Conservation (phyloP, 2,888 invertebrate genomes). For the Eristalis intricaria region DNA sequence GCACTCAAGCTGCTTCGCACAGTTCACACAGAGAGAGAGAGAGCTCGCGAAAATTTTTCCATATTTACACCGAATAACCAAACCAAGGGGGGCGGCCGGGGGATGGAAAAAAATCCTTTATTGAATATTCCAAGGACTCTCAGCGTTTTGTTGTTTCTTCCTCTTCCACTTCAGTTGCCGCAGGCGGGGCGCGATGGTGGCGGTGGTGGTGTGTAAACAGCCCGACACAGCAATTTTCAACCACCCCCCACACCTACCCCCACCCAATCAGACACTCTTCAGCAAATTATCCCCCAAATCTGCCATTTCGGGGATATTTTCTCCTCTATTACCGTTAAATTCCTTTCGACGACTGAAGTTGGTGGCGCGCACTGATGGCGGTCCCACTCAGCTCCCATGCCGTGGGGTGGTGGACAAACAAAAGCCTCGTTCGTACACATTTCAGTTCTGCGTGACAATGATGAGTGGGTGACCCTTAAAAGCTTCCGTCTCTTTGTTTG, state of each 20-base stretch:
- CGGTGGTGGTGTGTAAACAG: conserved; percentile 46
- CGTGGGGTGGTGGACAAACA: conserved; percentile 40
- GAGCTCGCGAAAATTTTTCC: conserved; percentile 60
- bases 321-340: conserved; percentile 65
- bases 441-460: conserved; percentile 62
- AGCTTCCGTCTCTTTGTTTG: conserved; percentile 50
- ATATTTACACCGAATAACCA: conserved; percentile 45
- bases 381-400: neutral
- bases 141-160: conserved; percentile 19
- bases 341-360: neutral
- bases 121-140: conserved; percentile 68
- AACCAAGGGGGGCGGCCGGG: neutral
- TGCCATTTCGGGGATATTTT: conserved; percentile 67
- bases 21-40: conserved; percentile 2
- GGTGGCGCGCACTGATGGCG: neutral
- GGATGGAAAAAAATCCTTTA: conserved; percentile 45
- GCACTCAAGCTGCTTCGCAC: conserved; percentile 54
- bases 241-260: conserved; percentile 28
- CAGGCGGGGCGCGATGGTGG: neutral
- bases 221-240: conserved; percentile 62
- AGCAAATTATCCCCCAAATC: conserved; percentile 68
- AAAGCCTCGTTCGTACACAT: conserved; percentile 30
- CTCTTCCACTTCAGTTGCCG: neutral
- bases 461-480: conserved; percentile 71
- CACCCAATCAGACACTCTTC: conserved; percentile 69